These are phyloP conservation scores for Antechinus stuartii DNA, from an alignment of 2,113 vertebrate species.

Conservation along the genomic window DNA sequence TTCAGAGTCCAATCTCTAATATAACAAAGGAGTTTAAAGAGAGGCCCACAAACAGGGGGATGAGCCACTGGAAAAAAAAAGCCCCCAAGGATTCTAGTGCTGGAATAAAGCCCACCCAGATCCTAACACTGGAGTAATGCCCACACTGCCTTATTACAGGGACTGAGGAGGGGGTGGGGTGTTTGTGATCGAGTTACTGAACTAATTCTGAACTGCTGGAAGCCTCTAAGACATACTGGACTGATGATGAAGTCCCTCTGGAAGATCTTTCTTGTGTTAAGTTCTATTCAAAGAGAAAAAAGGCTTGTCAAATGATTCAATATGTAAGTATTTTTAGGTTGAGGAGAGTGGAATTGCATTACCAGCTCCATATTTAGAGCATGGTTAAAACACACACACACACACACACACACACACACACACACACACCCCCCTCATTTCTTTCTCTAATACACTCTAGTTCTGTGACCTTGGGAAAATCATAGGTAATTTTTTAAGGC, in stretches of 20 bases:
- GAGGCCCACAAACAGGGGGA: constrained; percentile 40
- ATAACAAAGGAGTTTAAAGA: constrained; percentile 28
- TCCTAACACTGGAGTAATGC: constrained; percentile 33
- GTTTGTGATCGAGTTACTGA: background rate
- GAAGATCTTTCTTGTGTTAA: constrained; percentile 39
- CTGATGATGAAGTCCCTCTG: constrained; percentile 27
- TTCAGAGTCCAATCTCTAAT: background rate
- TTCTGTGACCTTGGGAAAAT: background rate
- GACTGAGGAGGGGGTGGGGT: background rate
- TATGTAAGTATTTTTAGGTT: constrained; percentile 71
- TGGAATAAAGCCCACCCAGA: constrained; percentile 34
- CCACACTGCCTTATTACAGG: background rate
- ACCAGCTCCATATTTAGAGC: constrained; percentile 65
- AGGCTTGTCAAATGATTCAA: constrained; percentile 68
- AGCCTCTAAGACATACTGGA: constrained; percentile 34
- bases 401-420: background rate
- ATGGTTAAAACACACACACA: constrained; percentile 71
- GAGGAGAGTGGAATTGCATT: constrained; percentile 54
- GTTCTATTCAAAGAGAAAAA: background rate
- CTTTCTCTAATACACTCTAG: background rate
- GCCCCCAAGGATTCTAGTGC: constrained; percentile 37
- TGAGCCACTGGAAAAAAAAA: background rate
- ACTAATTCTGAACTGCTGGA: constrained; percentile 10
- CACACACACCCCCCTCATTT: background rate
- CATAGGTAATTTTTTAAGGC: background rate